These are phyloP conservation scores for Arrhamphus sclerolepis DNA, from an alignment of 2,797 vertebrate species.

Conservation along the genomic window DNA sequence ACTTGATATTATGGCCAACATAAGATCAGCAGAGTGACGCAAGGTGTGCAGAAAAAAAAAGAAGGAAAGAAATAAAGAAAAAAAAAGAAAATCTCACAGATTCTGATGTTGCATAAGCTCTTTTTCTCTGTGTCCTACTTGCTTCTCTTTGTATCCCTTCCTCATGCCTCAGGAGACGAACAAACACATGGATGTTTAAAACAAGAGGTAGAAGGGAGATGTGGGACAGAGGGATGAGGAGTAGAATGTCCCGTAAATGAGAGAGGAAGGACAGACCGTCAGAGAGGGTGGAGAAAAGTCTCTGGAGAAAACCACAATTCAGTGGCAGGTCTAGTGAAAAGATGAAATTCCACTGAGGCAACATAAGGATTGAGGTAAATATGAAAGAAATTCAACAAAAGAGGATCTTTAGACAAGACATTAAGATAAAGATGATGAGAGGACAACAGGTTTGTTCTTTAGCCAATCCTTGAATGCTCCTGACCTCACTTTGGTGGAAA, in stretches of 20 bases:
- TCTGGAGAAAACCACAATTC: conserved; percentile 49
- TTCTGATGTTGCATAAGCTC: conserved; percentile 43
- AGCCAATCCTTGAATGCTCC: conserved; percentile 53
- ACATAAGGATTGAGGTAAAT: conserved; percentile 37
- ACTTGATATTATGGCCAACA: conserved; percentile 58
- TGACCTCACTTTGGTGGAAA: conserved; percentile 28
- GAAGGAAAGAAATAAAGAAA: background rate
- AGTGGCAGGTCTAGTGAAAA: conserved; percentile 53
- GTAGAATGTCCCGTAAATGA: conserved; percentile 16
- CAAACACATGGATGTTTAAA: conserved; percentile 13
- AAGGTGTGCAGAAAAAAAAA: conserved; percentile 43
- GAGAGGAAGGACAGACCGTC: conserved; percentile 24
- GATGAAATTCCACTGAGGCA: background rate
- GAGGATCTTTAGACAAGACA: conserved; percentile 28
- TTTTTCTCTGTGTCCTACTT: conserved; percentile 36
- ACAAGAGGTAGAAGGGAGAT: conserved; percentile 14
- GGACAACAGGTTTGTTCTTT: conserved; percentile 64
- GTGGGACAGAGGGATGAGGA: conserved; percentile 14
- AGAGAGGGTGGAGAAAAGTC: conserved; percentile 30
- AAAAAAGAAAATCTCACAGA: conserved; percentile 25
- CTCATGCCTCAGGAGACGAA: conserved; percentile 30
- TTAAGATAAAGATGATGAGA: conserved; percentile 15
- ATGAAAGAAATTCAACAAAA: background rate
- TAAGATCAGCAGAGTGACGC: conserved; percentile 49
- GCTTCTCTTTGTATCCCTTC: conserved; percentile 32